Base-by-base conservation (phyloP, 2,113 vertebrate genomes). In the Gopherus evgoodei region DNA sequence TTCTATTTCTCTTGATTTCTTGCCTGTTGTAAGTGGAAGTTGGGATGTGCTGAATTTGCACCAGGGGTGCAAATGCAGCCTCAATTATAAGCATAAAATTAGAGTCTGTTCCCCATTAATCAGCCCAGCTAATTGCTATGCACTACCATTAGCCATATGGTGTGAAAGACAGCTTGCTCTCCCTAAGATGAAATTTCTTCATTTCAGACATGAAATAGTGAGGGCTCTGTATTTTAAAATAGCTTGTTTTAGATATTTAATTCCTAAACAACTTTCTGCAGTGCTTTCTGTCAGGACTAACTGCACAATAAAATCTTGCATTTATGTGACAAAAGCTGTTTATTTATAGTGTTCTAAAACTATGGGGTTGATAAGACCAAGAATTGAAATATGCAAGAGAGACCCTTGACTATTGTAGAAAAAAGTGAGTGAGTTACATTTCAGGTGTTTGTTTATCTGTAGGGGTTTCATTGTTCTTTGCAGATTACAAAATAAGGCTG, bases 131-230 rank as follows among this genome's bases (percentile, higher is more conserved):
- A 99, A 99, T 99, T 99, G 99, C 99, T 99, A 99, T 98, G 98
- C 98, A 98, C 98, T 98, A 99, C 99, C 99, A 99, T 99, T 99
- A 99, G 99, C 99, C 99, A 99, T 99, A 99, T 99, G 99, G 99
- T 99, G 98, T 99, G 97, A 98, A 98, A 98, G 99, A 98, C 99
- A 99, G 98, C 98, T 99, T 99, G 98, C 98, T 98, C 98, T 98
- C 98, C 98, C 97, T 96, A 98, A 98, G 98, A 98, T 98, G 98
- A 98, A 99, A 98, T 98, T 98, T 98, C 98, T 98, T 98, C 97
- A 98, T 98, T 98, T 98, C 98, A 98, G 98, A 98, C 98, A 98
- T 98, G 98, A 98, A 98, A 99, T 98, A 98, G 98, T 98, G 98
- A 98, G 97, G 98, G 95, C 96, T 97, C 96, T 98, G 98, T 98